Conservation (phyloP, 2,888 invertebrate genomes). For the Stratiomys singularior region DNA sequence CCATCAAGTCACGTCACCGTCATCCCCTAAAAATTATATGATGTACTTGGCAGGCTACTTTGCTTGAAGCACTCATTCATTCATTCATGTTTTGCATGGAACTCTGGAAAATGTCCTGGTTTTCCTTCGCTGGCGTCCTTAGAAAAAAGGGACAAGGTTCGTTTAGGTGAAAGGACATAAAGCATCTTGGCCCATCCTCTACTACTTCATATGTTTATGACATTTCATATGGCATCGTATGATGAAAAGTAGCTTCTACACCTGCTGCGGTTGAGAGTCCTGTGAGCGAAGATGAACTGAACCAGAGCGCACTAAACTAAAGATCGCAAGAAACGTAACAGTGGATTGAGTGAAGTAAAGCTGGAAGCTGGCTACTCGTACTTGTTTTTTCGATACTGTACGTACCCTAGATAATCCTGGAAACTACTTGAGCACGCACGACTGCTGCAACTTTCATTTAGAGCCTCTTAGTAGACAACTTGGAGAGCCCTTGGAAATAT, state of each 20-base stretch:
- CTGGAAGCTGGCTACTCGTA: slow-evolving; percentile 36
- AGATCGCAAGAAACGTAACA: neutral
- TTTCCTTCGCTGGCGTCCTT: slow-evolving; percentile 2
- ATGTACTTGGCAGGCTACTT: slow-evolving; percentile 41
- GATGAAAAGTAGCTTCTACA: slow-evolving; percentile 37
- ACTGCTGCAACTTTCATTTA: slow-evolving; percentile 44
- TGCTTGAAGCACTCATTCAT: slow-evolving; percentile 30
- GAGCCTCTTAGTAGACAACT: slow-evolving; percentile 41
- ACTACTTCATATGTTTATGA: slow-evolving; percentile 44
- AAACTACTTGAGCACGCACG: slow-evolving; percentile 43
- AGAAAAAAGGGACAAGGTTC: slow-evolving; percentile 40
- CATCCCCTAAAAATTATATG: slow-evolving; percentile 39
- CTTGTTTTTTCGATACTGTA: slow-evolving; percentile 3
- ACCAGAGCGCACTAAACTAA: too few species aligned
- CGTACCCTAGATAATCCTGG: slow-evolving; percentile 35
- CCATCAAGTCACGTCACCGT: slow-evolving; percentile 31
- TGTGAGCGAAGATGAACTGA: slow-evolving; percentile 16
- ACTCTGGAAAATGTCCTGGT: slow-evolving; percentile 41
- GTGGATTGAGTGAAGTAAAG: neutral
- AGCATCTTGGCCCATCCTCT: slow-evolving; percentile 4
- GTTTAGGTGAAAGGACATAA: slow-evolving; percentile 44
- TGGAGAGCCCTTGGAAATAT: slow-evolving; percentile 39
- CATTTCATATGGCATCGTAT: slow-evolving; percentile 39
- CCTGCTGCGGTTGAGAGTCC: slow-evolving; percentile 26
- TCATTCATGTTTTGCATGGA: slow-evolving; percentile 19